Evolutionary conservation across 2,888 invertebrate genomes (phyloP), one percentile per base, ranked within the genome.

Genomic region (Eupeodes luniger): DNA sequence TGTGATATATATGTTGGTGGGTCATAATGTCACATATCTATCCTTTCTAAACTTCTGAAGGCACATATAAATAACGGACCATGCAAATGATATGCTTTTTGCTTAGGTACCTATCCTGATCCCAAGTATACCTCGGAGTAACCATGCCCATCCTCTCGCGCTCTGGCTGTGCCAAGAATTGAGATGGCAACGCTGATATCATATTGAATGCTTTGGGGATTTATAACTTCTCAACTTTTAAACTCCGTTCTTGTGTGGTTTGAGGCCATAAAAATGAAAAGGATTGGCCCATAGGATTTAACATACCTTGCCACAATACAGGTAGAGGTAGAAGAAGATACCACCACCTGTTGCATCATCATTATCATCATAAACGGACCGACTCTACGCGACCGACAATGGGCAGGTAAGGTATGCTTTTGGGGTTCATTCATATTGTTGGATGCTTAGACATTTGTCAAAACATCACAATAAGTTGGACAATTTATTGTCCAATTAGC

Each of bases 401-500:
- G 75, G 70, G 11, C 44, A 51, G 27, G 27, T 27, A 14, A 2
- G 16, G 14, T 53, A 64, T 47, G 75, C 82, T 70, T 79, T 70
- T 16, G 9, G 40, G 61, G 57, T 64, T 87, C 87, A 87, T 81
- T 87, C 87, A 87, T 81, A 84, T 74, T 80, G 72, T 72, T 40
- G 64, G 64, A 57, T 51, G 74, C 62, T 59, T 59, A 47, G 75
- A 70, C 85, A 88, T 88, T 85, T 88, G 88, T 88, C 88, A 88
- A 88, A 85, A 85, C 55, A 74, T 61, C 64, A 81, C 88, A 88
- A 85, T 78, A 66, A 85, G 81, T 81, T 51, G 62, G 88, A 88
- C 66, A 88, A 88, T 88, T 88, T 88, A 88, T 85, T 85, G 81
- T 88, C 88, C 88, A 88, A 88, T 88, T 88, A 88, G 88, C 75